Conservation (phyloP, 2,113 vertebrate species). For the Isichthys henryi region DNA sequence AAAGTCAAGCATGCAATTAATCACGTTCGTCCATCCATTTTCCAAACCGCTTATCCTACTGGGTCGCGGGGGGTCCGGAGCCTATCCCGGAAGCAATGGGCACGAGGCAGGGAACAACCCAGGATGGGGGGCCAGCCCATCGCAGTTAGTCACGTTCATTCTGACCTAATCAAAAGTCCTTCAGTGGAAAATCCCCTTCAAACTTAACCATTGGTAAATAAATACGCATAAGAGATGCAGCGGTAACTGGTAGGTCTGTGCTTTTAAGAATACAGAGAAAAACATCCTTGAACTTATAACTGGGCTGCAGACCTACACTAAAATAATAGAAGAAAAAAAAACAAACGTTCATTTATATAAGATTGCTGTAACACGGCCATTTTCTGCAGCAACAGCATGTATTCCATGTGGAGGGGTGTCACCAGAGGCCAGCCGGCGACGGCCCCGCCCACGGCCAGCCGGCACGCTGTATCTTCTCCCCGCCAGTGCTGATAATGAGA, state of each 20-base stretch:
- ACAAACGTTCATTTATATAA: not conserved
- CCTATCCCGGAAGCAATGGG: too few relatives aligned
- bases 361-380: not conserved
- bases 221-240: not conserved
- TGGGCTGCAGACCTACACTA: not conserved
- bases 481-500: conserved; percentile 54
- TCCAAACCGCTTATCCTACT: too few relatives aligned
- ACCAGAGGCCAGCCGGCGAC: not conserved
- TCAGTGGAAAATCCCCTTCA: not conserved
- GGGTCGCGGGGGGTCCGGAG: too few relatives aligned
- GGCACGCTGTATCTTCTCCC: conserved; percentile 36
- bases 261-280: not conserved
- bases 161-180: not conserved
- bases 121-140: too few relatives aligned
- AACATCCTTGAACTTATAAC: not conserved
- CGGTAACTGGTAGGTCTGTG: not conserved
- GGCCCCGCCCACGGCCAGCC: conserved; percentile 22
- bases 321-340: not conserved
- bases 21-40: not conserved
- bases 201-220: not conserved
- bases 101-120: too few relatives aligned
- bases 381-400: not conserved
- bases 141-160: not conserved
- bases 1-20: not conserved
- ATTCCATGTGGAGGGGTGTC: not conserved